Base-by-base conservation (phyloP, 2,797 vertebrate genomes). In the Coccyzus lansbergi region DNA sequence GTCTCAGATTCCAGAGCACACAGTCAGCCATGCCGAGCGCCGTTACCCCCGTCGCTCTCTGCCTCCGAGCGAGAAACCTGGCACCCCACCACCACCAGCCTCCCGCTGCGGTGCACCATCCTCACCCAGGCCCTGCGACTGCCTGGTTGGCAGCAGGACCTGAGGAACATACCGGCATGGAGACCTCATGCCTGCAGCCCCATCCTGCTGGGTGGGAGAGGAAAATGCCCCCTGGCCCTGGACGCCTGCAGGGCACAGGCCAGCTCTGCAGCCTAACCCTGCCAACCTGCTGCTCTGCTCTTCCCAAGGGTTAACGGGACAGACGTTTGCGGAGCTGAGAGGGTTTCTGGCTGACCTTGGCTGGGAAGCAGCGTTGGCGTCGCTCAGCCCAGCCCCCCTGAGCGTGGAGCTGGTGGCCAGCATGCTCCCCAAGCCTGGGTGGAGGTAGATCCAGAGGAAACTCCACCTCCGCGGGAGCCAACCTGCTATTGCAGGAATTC, bases 391-490 rank as follows among this genome's bases (percentile, higher is more conserved):
- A 44, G 65, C 70, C 95, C 93, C 82, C 81, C 19, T 26, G 12
- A 70, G 93, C 31, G 2, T 36, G 69, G 46, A 92, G 92, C 26
- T 1, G 44, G 42, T 60, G 94, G 94, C 95, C 36, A 0, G 25
- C 88, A 89, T 46, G 1, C 90, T 95, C 85, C 70, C 40, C 28
- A 4, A 81, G 94, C 79, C 83, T 97, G 97, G 96, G 97, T 97
- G 97, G 97, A 95, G 95, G 94, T 80, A 92, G 92, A 86, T 93
- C 53, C 82, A 92, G 92, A 98, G 98, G 98, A 98, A 98, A 98
- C 98, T 97, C 97, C 98, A 98, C 98, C 98, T 98, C 96, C 88
- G 8, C 76, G 24, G 95, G 96, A 98, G 97, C 96, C 96, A 92
- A 96, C 94, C 97, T 96, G 94, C 94, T 95, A 93, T 90, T 86